Evolutionary conservation across 2,797 vertebrate species (phyloP), one percentile per base, ranked within the genome.

Genomic region (Momotus momota): DNA sequence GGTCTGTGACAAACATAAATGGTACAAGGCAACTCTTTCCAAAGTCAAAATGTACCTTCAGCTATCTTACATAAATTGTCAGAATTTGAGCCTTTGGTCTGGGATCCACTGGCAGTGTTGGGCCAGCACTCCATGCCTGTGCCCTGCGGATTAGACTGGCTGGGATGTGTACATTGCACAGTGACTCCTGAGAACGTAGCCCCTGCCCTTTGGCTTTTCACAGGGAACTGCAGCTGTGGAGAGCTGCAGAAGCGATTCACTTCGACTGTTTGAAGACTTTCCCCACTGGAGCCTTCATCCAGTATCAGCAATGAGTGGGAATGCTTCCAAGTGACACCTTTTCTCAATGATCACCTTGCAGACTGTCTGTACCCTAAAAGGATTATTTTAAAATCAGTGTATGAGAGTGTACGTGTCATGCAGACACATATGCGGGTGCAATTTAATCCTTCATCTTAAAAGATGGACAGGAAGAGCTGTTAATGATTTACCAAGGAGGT

Each of bases 321-420:
- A 46, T 19, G 23, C 23, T 71, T 87, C 41, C 41, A 67, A 31
- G 38, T 17, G 45, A 18, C 49, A 9, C 6, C 21, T 1, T 67
- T 71, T 79, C 22, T 26, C 45, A 51, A 0, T 29, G n/a, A 4
- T 65, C 4, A 2, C 14, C 5, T 67, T 64, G 0, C 58, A 52
- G 49, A 13, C 14, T 29, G 55, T 29, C n/a, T 33, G 12, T 46
- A 23, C 51, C 54, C 55, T 41, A 12, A 62, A 73, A 54, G 25
- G 16, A 12, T 54, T 49, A 14, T 22, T 67, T 91, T 35, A 19
- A 62, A 66, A 57, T 35, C 0, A 0, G 19, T 4, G 3, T 61
- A 1, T 14, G 35, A 31, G 14, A 16, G 3, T 20, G 38, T 48
- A 38, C 38, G 23, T 46, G n/a, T 49, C 41, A 29, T 49, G 14